Evolutionary conservation across 2,888 invertebrate genomes (phyloP).

Genomic region (Erpobdella octoculata): DNA sequence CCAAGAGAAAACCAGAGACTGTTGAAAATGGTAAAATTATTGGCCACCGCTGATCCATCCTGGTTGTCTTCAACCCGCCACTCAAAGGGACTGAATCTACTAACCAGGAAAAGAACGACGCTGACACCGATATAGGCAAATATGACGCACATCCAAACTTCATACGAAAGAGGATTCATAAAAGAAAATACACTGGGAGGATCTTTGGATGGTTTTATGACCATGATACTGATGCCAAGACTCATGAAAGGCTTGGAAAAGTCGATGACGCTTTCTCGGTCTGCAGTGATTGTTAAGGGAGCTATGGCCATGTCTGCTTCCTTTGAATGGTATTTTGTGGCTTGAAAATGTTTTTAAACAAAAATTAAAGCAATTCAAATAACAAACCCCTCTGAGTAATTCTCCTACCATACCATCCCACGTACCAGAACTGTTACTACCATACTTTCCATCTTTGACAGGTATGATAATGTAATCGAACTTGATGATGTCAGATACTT

Average conservation of each 20-base stretch:
- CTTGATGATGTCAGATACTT: constrained; percentile 47
- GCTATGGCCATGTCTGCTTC: constrained; percentile 92
- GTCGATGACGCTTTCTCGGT: constrained; percentile 86
- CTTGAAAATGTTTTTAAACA: too few species aligned
- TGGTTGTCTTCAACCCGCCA: constrained; percentile 64
- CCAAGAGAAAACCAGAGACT: constrained; percentile 95
- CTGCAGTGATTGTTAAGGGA: constrained; percentile 87
- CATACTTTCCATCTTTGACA: constrained; percentile 38
- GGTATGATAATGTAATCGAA: constrained; percentile 46
- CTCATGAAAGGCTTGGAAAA: constrained; percentile 97
- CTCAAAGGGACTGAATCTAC: constrained; percentile 91
- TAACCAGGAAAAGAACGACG: constrained; percentile 92
- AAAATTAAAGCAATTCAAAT: not conserved
- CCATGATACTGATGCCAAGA: constrained; percentile 87
- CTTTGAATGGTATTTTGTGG: too few species aligned
- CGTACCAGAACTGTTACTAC: constrained; percentile 40
- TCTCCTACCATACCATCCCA: constrained; percentile 51
- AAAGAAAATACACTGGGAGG: constrained; percentile 90
- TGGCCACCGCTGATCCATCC: constrained; percentile 40
- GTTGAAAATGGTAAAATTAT: constrained; percentile 77
- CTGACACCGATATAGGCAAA: constrained; percentile 83
- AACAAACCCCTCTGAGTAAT: constrained; percentile 41
- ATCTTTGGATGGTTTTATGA: constrained; percentile 74
- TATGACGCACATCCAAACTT: constrained; percentile 83
- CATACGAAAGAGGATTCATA: constrained; percentile 87